These are phyloP conservation scores for Neodiprion virginianus DNA, from an alignment of 1,140 invertebrate genomes.

Conservation along the genomic window DNA sequence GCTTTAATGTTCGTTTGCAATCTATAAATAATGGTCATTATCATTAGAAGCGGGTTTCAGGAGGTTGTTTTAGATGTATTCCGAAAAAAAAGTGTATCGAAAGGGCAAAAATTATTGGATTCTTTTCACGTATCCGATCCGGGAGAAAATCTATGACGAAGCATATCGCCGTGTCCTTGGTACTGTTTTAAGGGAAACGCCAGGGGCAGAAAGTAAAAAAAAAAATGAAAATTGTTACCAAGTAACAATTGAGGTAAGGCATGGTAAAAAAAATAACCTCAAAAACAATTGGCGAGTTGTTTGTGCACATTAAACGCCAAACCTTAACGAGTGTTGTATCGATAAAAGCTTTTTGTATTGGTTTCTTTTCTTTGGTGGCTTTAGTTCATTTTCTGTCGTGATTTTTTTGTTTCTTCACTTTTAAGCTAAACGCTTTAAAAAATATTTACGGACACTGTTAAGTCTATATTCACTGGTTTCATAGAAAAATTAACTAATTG, in stretches of 20 bases:
- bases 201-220: background rate
- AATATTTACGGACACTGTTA: background rate
- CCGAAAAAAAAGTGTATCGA: background rate
- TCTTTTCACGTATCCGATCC: background rate
- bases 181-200: background rate
- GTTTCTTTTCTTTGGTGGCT: too few relatives aligned
- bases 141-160: background rate
- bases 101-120: background rate
- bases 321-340: background rate
- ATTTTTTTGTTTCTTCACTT: too few relatives aligned
- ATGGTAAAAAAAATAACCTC: background rate
- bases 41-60: too few relatives aligned
- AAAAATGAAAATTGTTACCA: background rate
- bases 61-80: too few relatives aligned
- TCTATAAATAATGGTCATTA: too few relatives aligned
- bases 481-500: too few relatives aligned
- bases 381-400: too few relatives aligned
- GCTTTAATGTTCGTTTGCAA: background rate
- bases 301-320: background rate
- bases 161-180: background rate
- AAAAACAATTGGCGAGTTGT: background rate
- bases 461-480: too few relatives aligned
- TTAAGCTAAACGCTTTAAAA: background rate
- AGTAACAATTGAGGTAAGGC: background rate
- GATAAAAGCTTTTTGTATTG: background rate